Percentiles rank a stretch among this genome's conserved stretches.
These are phyloP conservation scores for Trinorchestia longiramus DNA, from an alignment of 1,140 invertebrate species.

Conservation along the genomic window DNA sequence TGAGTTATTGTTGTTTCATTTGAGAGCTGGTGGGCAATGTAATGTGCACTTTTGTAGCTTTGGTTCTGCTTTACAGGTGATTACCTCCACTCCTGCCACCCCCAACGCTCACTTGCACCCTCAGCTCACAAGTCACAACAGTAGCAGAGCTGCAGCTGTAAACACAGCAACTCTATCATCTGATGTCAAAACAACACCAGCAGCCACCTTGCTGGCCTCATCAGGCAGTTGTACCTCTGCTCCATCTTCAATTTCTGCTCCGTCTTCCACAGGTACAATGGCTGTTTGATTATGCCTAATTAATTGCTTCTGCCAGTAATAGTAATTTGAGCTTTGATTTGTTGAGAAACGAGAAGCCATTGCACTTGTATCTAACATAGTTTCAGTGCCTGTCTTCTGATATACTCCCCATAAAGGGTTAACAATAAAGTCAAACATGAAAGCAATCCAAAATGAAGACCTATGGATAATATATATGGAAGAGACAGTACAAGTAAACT, in stretches of 20 bases:
- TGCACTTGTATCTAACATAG: no score
- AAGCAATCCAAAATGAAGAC: no score
- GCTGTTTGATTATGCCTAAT: neutral
- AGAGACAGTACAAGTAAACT: no score
- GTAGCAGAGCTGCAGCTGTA: neutral
- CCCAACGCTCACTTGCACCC: slow-evolving; percentile 41
- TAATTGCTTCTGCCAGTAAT: no score
- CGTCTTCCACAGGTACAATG: neutral
- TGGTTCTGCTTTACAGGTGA: neutral
- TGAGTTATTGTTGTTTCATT: no score
- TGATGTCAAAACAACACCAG: neutral
- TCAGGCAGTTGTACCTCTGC: neutral
- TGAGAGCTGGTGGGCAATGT: no score
- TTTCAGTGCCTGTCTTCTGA: no score
- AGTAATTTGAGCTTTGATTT: no score
- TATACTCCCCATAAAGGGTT: no score
- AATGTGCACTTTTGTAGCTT: neutral
- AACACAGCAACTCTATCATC: neutral
- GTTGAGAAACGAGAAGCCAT: no score
- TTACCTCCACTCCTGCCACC: slow-evolving; percentile 17
- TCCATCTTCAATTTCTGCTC: neutral
- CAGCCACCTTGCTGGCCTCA: neutral
- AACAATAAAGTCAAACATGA: no score
- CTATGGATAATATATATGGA: no score
- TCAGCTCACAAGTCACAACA: neutral